Evolutionary conservation across 2,797 vertebrate genomes (phyloP), one percentile per base, ranked within the genome.

Genomic region (Lates japonicus): DNA sequence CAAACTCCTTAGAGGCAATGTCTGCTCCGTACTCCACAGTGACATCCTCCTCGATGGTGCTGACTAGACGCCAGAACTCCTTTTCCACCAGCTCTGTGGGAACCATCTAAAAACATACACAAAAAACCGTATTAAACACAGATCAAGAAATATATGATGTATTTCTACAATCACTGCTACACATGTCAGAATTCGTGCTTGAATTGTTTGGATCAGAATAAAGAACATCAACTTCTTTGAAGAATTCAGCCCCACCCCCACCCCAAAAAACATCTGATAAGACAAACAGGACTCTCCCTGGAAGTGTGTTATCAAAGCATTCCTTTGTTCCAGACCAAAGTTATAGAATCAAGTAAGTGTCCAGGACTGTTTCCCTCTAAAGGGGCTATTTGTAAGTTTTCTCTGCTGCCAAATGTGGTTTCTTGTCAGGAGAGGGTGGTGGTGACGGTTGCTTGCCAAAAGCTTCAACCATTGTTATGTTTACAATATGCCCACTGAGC

Each of bases 21-120:
- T 99, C 98, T 62, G 98, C 98, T 60, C 98, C 98, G 8, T 99
- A 99, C 81, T 99, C 98, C 22, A 99, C 98, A 0, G 97, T 99
- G 46, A 99, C 98, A 44, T 99, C 98, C 78, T 99, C 98, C 84
- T 99, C 98, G 22, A 99, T 97, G 57, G 98, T 98, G 91, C 97
- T 97, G 78, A 99, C 97, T 3, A 99, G 94, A 64, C 98, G 96
- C 98, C 98, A 99, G 88, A 99, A 99, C 83, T 99, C 98, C 74
- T 99, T 99, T 88, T 99, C 98, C 57, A 99, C 98, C 77, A 99
- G 94, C 85, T 99, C 98, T 7, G 98, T 99, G 42, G 98, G 98
- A 77, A 99, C 98, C 98, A 99, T 99, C 98, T 99, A 78, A 35
- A 74, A 1, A 48, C 16, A 2, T 3, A 54, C 57, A 58, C 57